Percentiles rank a stretch among this genome's conserved stretches.
phyloP scores from a whole-genome alignment of 2,888 invertebrate genomes.

The Helicoverpa assulta region DNA sequence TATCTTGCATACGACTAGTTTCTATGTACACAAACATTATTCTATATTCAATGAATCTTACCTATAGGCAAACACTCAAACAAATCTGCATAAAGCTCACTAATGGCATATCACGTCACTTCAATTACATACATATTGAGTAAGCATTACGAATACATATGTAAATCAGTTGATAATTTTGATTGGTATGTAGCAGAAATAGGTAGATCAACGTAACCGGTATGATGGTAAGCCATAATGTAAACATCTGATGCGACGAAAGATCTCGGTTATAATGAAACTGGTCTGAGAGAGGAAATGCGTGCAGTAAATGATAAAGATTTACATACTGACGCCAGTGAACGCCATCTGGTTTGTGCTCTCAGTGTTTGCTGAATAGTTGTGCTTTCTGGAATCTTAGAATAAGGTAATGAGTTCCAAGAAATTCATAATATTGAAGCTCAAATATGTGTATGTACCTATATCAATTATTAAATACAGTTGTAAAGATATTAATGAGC shows the following conservation, averaged over 20 bases:
- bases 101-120: constrained; percentile 55
- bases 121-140: constrained; percentile 56
- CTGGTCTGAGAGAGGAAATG: constrained; percentile 78
- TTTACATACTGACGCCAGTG: constrained; percentile 75
- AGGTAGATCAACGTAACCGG: constrained; percentile 52
- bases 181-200: constrained; percentile 53
- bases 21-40: constrained; percentile 4
- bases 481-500: too few species aligned
- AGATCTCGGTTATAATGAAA: constrained; percentile 66
- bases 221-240: constrained; percentile 60
- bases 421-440: not conserved
- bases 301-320: constrained; percentile 84
- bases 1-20: not conserved
- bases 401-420: constrained; percentile 7
- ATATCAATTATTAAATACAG: too few species aligned
- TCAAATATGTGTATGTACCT: not conserved
- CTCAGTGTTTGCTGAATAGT: constrained; percentile 52
- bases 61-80: constrained; percentile 42
- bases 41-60: not conserved
- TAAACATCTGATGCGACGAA: constrained; percentile 66
- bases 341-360: constrained; percentile 66
- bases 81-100: constrained; percentile 56
- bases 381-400: constrained; percentile 14
- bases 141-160: constrained; percentile 53
- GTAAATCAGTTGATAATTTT: constrained; percentile 57